phyloP scores from a whole-genome alignment of 2,113 vertebrate genomes.

The Anoura caudifer region DNA sequence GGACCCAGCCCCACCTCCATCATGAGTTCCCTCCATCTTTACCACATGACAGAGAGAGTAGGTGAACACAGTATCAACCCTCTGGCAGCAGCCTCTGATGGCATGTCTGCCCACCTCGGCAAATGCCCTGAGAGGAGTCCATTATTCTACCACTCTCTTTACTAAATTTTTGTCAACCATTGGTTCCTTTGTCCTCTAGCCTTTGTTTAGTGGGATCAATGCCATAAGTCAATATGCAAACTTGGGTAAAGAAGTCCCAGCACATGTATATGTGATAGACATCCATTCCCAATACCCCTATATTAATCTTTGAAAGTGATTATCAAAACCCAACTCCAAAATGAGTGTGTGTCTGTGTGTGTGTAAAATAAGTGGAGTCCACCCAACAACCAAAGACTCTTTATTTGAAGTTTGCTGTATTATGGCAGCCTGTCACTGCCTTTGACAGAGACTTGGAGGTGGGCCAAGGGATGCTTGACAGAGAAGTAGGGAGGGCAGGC shows the following conservation, averaged over 20 bases:
- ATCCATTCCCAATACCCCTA: background rate
- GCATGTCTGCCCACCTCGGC: fast-evolving
- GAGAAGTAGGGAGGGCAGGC: background rate
- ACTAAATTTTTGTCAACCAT: background rate
- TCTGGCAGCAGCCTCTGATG: background rate
- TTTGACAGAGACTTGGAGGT: background rate
- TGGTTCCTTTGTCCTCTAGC: background rate
- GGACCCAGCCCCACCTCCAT: background rate
- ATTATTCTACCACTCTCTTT: fast-evolving
- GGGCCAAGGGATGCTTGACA: background rate
- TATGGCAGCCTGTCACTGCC: background rate
- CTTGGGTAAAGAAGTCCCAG: fast-evolving
- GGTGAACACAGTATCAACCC: fast-evolving
- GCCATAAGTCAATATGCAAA: no score
- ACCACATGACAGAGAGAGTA: background rate
- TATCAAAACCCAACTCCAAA: background rate
- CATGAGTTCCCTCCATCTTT: background rate
- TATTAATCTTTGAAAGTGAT: background rate
- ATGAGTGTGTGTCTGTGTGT: background rate
- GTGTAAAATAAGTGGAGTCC: background rate
- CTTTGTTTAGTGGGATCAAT: background rate
- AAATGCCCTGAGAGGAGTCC: fast-evolving
- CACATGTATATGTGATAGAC: background rate
- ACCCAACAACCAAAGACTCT: background rate
- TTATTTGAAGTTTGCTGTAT: background rate